Base-by-base conservation (phyloP, 2,888 invertebrate genomes). In the Crematogaster levior region DNA sequence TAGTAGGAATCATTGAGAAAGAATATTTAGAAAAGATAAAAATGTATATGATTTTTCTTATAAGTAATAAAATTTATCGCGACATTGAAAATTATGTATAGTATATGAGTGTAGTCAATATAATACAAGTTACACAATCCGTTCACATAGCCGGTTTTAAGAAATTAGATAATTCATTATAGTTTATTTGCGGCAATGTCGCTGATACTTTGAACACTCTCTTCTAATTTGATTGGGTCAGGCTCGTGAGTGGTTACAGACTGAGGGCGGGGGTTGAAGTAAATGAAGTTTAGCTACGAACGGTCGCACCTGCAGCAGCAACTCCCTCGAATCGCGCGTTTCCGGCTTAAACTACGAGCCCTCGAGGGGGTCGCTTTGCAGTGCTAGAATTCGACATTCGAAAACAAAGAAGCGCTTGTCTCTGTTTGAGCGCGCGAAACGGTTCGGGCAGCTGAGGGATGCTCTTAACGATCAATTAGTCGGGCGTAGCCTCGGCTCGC, bases 391-490 rank as follows among this genome's bases (percentile, higher is more conserved):
- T 77, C 70, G 43, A 58, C 77, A 68, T 77, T 68, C 77, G 77
- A 77, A 77, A 77, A 77, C 77, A 77, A 77, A 77, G 77, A 77
- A 77, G 70, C 77, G 77, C 77, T 77, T 77, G 77, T 77, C 68
- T 77, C 77, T 77, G 53, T 65, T 58, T 58, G 77, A 77, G 43
- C 34, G 77, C 53, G 53, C 40, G 68, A 77, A 68, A 77, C 77
- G 53, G 56, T 68, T 43, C 53, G 68, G 77, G 30, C 43, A 58
- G 24, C 43, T 12, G 34, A 58, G 34, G 70, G 56, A 77, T 77
- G 56, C 77, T 77, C 70, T 77, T 68, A 77, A 77, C 77, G 70
- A 77, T 77, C 77, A 77, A 77, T 77, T 77, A 77, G 70, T 58
- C 70, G 77, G 56, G 56, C 43, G 68, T 60, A 73, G 43, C 60